Base-by-base conservation (phyloP, 2,113 vertebrate species). In the Lycaon pictus region DNA sequence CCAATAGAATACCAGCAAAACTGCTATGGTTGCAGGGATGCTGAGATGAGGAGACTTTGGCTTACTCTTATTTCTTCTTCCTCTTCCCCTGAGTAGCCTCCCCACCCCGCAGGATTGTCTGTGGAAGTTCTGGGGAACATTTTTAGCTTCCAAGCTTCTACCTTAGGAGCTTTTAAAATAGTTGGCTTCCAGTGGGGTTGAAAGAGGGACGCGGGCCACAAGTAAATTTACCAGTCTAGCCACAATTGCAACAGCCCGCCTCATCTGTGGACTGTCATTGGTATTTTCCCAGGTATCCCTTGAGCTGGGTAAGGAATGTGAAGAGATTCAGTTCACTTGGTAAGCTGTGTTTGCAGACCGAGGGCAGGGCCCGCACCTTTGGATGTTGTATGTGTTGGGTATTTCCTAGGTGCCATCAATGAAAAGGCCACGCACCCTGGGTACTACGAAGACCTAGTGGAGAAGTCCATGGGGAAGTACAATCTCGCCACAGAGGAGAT, bases 401-500 rank as follows among this genome's bases (percentile, higher is more conserved):
- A 16, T 51, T 91, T 97, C 35, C 23, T 93, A 99, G 99, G 99
- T 51, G 99, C 99, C 4, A 99, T 99, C 98, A 99, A 99, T 56
- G 99, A 99, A 98, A 99, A 99, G 99, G 99, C 99, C 96, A 99
- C 99, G 32, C 99, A 99, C 65, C 99, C 99, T 0, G 99, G 99
- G 11, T 99, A 99, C 98, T 99, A 99, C 22, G 99, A 99, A 96
- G 99, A 99, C 97, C 98, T 99, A 35, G 99, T 99, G 97, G 99
- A 99, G 98, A 99, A 99, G 98, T 99, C 99, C 0, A 99, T 99
- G 99, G 99, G 99, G 11, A 99, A 99, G 95, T 99, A 99, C 79
- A 99, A 99, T 93, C 99, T 99, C 60, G 99, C 99, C 48, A 99
- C 99, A 0, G 99, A 99, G 97, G 99, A 99, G 98, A 99, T 99